Evolutionary conservation across 2,888 invertebrate species (phyloP).

Genomic region (Hypselothyrea guttata): DNA sequence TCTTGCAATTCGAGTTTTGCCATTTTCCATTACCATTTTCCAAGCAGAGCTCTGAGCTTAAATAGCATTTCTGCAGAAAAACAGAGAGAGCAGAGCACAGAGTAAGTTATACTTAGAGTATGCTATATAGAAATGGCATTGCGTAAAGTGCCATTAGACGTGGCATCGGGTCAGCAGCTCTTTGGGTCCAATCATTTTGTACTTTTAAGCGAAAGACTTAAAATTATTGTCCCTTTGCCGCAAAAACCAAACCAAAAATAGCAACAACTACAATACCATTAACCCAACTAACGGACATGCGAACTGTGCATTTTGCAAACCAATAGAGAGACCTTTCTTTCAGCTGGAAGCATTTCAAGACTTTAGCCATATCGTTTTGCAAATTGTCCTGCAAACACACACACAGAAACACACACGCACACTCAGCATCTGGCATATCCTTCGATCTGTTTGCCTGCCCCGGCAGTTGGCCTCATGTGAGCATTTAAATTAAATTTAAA

Average conservation of each 20-base stretch:
- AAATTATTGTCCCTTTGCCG: conserved; percentile 62
- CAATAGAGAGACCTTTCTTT: conserved; percentile 32
- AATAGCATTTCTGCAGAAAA: conserved; percentile 51
- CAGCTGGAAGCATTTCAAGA: conserved; percentile 8
- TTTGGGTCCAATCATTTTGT: conserved; percentile 63
- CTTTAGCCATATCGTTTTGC: conserved; percentile 51
- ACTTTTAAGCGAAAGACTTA: conserved; percentile 67
- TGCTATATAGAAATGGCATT: conserved; percentile 7
- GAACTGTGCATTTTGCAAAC: conserved; percentile 22
- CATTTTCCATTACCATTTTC: conserved; percentile 40
- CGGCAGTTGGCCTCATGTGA: conserved; percentile 59
- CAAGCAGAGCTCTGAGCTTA: conserved; percentile 48
- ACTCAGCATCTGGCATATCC: conserved; percentile 11
- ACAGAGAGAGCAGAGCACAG: neutral
- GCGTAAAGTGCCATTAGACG: conserved; percentile 61
- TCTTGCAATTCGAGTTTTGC: conserved; percentile 41
- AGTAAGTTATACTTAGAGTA: conserved; percentile 33
- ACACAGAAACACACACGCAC: neutral
- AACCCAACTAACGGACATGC: conserved; percentile 41
- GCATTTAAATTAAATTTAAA: conserved; percentile 80
- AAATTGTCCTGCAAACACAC: conserved; percentile 55
- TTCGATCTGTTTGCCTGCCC: conserved; percentile 61
- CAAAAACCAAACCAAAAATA: conserved; percentile 25
- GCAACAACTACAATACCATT: conserved; percentile 46
- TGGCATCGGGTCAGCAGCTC: conserved; percentile 36